A percentile compares a stretch with the other conserved stretches of the same genome.
Conservation (phyloP, 92 coral and sea anemone species). For the Epizoanthus illoricatus region DNA sequence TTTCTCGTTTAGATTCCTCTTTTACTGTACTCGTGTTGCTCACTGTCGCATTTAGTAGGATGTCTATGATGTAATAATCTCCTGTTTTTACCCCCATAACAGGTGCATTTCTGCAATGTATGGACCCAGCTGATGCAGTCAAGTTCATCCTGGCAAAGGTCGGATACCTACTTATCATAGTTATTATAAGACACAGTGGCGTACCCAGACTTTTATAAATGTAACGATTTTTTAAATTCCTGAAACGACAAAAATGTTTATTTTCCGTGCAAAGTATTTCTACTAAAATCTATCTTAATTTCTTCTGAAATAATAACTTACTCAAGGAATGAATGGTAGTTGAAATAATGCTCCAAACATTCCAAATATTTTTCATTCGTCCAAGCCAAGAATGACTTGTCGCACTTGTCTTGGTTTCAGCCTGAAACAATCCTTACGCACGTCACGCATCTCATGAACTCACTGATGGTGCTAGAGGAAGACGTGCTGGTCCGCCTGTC, state of each 20-base stretch:
- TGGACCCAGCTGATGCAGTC: constrained; percentile 88
- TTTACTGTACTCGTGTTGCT: background rate
- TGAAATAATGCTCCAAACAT: background rate
- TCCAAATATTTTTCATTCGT: background rate
- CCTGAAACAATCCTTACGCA: constrained; percentile 94
- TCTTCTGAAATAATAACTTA: too few species aligned
- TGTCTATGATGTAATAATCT: background rate
- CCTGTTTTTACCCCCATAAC: background rate
- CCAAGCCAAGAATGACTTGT: background rate
- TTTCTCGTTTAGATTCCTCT: background rate
- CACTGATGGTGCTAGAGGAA: constrained; percentile 75
- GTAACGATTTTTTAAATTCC: too few species aligned
- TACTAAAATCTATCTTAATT: too few species aligned
- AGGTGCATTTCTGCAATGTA: constrained; percentile 89
- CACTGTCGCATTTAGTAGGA: background rate
- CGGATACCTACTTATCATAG: too few species aligned
- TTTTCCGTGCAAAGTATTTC: too few species aligned
- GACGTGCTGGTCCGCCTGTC: constrained; percentile 83
- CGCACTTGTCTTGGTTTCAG: constrained; percentile 38
- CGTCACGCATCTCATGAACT: constrained; percentile 64
- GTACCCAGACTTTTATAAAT: too few species aligned
- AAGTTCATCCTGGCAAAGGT: constrained; percentile 89
- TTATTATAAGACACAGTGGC: too few species aligned
- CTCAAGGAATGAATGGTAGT: too few species aligned
- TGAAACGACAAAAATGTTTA: too few species aligned